Evolutionary conservation across 2,797 vertebrate genomes (phyloP), one percentile per base, ranked within the genome.

Genomic region (Xiphophorus birchmanni): DNA sequence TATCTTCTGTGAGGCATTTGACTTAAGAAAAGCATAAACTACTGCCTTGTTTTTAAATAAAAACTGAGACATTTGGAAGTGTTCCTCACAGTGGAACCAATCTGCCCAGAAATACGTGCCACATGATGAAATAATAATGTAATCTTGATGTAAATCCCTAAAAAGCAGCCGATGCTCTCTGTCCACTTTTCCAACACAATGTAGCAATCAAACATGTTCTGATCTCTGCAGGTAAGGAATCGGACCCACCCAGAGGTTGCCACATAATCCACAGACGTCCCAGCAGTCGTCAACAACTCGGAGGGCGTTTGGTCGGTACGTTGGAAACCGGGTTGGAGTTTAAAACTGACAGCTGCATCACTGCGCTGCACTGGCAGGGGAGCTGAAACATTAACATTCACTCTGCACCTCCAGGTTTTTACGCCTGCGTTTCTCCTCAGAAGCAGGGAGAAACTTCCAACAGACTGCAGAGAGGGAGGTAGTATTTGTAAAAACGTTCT

Each of bases 341-440:
- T 89, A 94, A 93, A 95, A 86, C 81, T 4, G 81, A 90, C 80
- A 79, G 84, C 85, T 88, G 82, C 87, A 78, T 18, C 48, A 4
- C 48, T 79, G 82, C 91, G 9, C 72, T 1, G 82, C 89, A 90
- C 85, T 95, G 91, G 76, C 85, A 91, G 89, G 80, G 86, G 90
- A 90, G 91, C 87, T 89, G 90, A 89, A 90, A 87, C 89, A 95
- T 95, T 94, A 94, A 88, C 85, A 92, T 94, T 94, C 90, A 89
- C 67, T 79, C 81, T 47, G 82, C 82, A 81, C 79, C 75, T 82
- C 83, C 79, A 35, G 74, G 79, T 81, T 86, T 88, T 26, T 78
- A 88, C 50, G 80, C 81, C 92, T 79, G 83, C 84, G 65, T 87
- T 86, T 90, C 79, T 90, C 80, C 87, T 94, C 87, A 88, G 90